A percentile compares a stretch with the other conserved stretches of the same genome.
Conservation (phyloP, 1,140 invertebrate genomes). For the Lutraria rhynchaena region DNA sequence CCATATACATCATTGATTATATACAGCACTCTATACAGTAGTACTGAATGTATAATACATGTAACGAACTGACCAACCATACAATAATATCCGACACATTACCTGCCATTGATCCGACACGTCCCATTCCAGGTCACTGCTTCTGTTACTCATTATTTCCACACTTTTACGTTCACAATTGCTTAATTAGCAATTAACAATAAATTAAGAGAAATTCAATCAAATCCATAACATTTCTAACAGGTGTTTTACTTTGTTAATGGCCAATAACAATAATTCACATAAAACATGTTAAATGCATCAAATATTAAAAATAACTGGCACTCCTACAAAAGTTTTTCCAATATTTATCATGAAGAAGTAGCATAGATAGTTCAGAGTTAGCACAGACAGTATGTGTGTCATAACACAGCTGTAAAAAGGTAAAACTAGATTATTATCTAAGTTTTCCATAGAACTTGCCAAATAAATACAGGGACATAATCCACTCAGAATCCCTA, state of each 20-base stretch:
- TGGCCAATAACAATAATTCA: no score
- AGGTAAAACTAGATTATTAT: constrained; percentile 35
- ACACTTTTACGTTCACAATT: background rate
- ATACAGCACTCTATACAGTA: no score
- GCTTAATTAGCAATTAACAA: background rate
- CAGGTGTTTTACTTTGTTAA: no score
- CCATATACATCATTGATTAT: no score
- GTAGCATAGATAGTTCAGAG: no score
- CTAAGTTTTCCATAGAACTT: constrained; percentile 21
- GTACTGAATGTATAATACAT: no score
- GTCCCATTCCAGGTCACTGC: constrained; percentile 40
- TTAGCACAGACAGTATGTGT: background rate
- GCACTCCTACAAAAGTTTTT: no score
- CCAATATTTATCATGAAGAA: no score
- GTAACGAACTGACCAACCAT: no score
- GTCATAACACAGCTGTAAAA: constrained; percentile 34
- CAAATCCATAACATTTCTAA: background rate
- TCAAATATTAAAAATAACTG: no score
- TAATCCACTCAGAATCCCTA: constrained; percentile 2
- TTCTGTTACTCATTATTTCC: constrained; percentile 12
- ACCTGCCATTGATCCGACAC: constrained; percentile 49
- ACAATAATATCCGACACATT: no score
- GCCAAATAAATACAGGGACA: constrained; percentile 5
- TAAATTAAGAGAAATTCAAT: background rate
- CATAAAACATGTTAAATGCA: no score